Conservation (phyloP, 2,113 vertebrate genomes). For the Nanorana parkeri region DNA sequence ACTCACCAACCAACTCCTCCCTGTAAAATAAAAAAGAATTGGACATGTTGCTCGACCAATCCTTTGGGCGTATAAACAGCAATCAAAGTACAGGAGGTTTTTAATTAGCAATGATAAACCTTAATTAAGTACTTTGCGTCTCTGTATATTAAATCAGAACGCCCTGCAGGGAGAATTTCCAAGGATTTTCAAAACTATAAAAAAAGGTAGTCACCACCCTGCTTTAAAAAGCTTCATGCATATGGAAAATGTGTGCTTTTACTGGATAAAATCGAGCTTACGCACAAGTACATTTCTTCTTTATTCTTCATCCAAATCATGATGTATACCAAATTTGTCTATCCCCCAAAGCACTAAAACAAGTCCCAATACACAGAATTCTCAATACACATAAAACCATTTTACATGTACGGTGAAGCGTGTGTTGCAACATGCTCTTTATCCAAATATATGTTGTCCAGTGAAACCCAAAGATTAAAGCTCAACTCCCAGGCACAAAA, state of each 20-base stretch:
- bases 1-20: background rate
- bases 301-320: background rate
- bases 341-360: too few relatives aligned
- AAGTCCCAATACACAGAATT: too few relatives aligned
- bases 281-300: constrained; percentile 12
- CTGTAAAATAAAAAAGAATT: background rate
- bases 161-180: constrained; percentile 19
- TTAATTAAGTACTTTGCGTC: constrained; percentile 38
- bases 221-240: constrained; percentile 9
- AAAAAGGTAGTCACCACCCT: background rate
- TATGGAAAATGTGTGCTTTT: constrained; percentile 27
- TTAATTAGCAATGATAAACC: constrained; percentile 25
- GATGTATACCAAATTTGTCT: too few relatives aligned
- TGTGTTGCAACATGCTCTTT: too few relatives aligned
- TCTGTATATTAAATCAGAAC: background rate
- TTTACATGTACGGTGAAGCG: too few relatives aligned
- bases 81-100: constrained; percentile 19
- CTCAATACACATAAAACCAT: too few relatives aligned
- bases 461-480: too few relatives aligned
- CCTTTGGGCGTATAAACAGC: constrained; percentile 9
- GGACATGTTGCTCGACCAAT: background rate
- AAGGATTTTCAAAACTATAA: constrained; percentile 36
- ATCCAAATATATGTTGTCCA: too few relatives aligned
- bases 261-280: constrained; percentile 3
- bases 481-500: too few relatives aligned